phyloP scores from a whole-genome alignment of 1,140 invertebrate species.

The Magallana angulata region DNA sequence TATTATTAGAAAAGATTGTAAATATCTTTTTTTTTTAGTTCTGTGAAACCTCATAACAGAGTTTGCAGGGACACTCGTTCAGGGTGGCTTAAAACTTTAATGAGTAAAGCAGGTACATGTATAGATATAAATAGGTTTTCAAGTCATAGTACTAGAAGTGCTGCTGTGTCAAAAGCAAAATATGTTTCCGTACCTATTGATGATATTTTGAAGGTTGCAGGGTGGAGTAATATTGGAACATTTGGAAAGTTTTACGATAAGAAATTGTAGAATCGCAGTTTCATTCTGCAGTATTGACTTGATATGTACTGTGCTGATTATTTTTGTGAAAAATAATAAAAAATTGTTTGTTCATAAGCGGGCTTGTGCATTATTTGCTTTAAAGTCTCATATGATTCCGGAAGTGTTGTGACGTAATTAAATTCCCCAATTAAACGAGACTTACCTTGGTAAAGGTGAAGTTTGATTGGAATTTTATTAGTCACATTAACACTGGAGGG shows the following conservation, averaged over 20 bases:
- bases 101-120: slow-evolving; percentile 37
- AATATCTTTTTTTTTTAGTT: slow-evolving; percentile 50
- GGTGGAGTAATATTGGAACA: background rate
- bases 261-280: background rate
- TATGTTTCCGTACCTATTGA: background rate
- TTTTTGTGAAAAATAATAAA: background rate
- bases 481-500: too few relatives aligned
- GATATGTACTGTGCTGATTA: background rate
- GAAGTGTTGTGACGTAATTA: too few relatives aligned
- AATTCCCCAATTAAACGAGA: too few relatives aligned
- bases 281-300: background rate
- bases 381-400: too few relatives aligned
- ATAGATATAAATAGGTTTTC: slow-evolving; percentile 40
- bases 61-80: slow-evolving; percentile 47
- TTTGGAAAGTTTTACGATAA: too few relatives aligned
- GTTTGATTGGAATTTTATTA: too few relatives aligned
- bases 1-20: slow-evolving; percentile 21
- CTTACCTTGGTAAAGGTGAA: too few relatives aligned
- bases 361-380: too few relatives aligned
- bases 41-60: slow-evolving; percentile 42
- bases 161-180: slow-evolving; percentile 33
- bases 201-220: background rate
- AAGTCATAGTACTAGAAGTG: slow-evolving; percentile 51
- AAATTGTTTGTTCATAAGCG: too few relatives aligned
- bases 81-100: slow-evolving; percentile 47